These are phyloP conservation scores for Leptinotarsa texana DNA, from an alignment of 1,140 invertebrate species.

Conservation along the genomic window DNA sequence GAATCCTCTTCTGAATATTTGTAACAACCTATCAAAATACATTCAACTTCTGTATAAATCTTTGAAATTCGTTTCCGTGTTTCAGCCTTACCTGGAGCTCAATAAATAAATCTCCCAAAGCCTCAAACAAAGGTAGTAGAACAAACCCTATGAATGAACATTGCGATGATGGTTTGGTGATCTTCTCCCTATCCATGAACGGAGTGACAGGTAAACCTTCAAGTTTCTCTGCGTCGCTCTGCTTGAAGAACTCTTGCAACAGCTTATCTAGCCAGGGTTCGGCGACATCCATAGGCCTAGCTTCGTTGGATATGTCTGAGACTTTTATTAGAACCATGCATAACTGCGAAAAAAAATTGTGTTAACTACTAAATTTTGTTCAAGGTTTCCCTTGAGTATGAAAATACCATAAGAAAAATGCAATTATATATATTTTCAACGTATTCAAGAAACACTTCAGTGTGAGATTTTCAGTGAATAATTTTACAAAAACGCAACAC, in stretches of 20 bases:
- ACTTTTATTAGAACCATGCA: slow-evolving; percentile 87
- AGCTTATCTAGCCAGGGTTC: slow-evolving; percentile 84
- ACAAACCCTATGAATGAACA: slow-evolving; percentile 86
- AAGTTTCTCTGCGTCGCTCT: slow-evolving; percentile 82
- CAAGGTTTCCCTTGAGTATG: too few species aligned
- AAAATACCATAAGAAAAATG: too few species aligned
- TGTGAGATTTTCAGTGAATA: too few species aligned
- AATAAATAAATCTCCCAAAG: slow-evolving; percentile 71
- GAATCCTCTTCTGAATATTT: too few species aligned
- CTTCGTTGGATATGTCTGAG: slow-evolving; percentile 87
- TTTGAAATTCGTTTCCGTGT: too few species aligned
- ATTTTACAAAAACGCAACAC: too few species aligned
- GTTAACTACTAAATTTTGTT: too few species aligned
- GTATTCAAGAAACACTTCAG: too few species aligned
- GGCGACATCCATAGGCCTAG: slow-evolving; percentile 80
- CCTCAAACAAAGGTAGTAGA: slow-evolving; percentile 78
- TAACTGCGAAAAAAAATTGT: slow-evolving; percentile 60
- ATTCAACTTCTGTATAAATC: too few species aligned
- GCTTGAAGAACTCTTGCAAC: slow-evolving; percentile 78
- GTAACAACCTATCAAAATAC: too few species aligned
- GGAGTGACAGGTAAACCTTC: slow-evolving; percentile 84
- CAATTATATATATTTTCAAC: too few species aligned
- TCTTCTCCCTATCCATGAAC: slow-evolving; percentile 90
- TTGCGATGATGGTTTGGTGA: slow-evolving; percentile 84
- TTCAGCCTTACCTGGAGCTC: slow-evolving; percentile 65